phyloP scores from a whole-genome alignment of 2,113 vertebrate species.

The Podocnemis expansa region DNA sequence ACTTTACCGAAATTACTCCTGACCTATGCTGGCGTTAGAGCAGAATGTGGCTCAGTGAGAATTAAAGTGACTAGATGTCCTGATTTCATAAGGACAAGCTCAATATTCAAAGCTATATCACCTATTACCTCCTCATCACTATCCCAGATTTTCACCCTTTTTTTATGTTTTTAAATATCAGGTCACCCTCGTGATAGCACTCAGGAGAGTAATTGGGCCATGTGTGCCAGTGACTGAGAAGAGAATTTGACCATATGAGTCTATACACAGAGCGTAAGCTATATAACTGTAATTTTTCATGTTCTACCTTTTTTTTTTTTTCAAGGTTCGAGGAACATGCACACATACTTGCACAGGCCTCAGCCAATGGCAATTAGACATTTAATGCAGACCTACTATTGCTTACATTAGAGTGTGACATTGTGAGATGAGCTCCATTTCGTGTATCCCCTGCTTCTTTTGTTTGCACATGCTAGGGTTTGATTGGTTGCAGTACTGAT shows the following conservation, averaged over 20 bases:
- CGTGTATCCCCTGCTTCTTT: slow-evolving; percentile 2
- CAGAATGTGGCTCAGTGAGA: not conserved
- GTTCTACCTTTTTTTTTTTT: slow-evolving; percentile 24
- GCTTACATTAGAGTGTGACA: slow-evolving; percentile 23
- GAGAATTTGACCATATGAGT: not conserved
- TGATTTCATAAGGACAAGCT: no score
- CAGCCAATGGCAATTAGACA: slow-evolving; percentile 55
- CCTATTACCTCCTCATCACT: no score
- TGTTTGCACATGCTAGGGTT: slow-evolving; percentile 31
- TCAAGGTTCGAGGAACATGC: slow-evolving; percentile 32
- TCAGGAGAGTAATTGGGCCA: not conserved
- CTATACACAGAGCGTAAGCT: not conserved
- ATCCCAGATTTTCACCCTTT: no score
- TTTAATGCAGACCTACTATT: slow-evolving; percentile 40
- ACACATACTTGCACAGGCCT: slow-evolving; percentile 18
- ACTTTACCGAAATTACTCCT: slow-evolving; percentile 15
- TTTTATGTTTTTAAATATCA: no score
- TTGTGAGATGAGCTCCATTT: slow-evolving; percentile 25
- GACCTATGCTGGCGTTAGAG: not conserved
- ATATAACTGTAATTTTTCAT: slow-evolving; percentile 31
- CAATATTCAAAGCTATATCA: no score
- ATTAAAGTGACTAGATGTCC: no score
- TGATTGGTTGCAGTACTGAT: slow-evolving; percentile 17
- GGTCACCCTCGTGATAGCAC: not conserved
- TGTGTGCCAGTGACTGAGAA: slow-evolving; percentile 6